These are phyloP conservation scores for Dilophus febrilis DNA, from an alignment of 2,888 invertebrate genomes.

Conservation along the genomic window DNA sequence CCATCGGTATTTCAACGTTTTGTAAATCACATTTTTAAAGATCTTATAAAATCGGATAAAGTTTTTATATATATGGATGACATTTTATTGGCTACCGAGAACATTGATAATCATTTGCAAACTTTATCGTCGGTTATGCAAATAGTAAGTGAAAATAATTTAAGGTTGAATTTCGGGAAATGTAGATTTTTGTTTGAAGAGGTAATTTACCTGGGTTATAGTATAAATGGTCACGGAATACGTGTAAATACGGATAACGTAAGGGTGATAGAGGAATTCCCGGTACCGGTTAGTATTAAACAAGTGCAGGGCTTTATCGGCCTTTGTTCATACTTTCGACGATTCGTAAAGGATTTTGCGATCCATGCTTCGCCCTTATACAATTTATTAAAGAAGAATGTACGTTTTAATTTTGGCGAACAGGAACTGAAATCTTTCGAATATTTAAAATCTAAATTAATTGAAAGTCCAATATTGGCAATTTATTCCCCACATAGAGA, in stretches of 20 bases:
- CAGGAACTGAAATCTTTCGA: conserved; percentile 13
- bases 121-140: no score
- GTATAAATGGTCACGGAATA: conserved; percentile 9
- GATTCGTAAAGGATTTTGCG: no score
- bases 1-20: no score
- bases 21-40: conserved; percentile 13
- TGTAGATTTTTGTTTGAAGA: no score
- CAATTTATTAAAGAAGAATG: conserved; percentile 13
- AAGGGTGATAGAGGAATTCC: background rate
- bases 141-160: conserved; percentile 7
- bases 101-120: conserved; percentile 12
- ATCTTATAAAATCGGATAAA: conserved; percentile 12
- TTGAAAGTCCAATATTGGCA: conserved; percentile 8
- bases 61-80: no score
- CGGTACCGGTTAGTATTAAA: background rate
- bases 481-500: no score
- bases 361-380: no score
- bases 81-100: conserved; percentile 7
- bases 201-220: conserved; percentile 10
- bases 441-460: conserved; percentile 10
- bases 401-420: conserved; percentile 11
- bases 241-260: conserved; percentile 6
- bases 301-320: no score
- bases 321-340: no score
- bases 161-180: conserved; percentile 8